These are phyloP conservation scores for Fragum whitleyi DNA, from an alignment of 2,888 invertebrate genomes.

Conservation along the genomic window DNA sequence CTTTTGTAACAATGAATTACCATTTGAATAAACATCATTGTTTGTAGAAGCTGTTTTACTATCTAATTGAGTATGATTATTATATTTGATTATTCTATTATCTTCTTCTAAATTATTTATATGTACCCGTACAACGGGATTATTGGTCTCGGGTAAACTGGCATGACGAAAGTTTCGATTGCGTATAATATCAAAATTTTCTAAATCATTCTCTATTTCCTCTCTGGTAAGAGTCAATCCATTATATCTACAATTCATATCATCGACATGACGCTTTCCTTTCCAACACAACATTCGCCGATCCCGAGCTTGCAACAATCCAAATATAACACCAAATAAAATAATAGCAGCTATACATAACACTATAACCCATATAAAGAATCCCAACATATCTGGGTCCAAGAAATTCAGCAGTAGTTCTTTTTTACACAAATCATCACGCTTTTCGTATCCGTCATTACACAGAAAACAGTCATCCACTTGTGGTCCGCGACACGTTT, in stretches of 20 bases:
- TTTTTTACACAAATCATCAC: conserved; percentile 72
- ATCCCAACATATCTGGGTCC: conserved; percentile 79
- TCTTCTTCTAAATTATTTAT: conserved; percentile 54
- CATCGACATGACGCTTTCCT: conserved; percentile 70
- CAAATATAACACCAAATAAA: conserved; percentile 78
- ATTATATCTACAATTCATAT: conserved; percentile 74
- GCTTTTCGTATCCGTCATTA: conserved; percentile 69
- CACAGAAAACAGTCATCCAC: conserved; percentile 78
- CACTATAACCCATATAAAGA: conserved; percentile 79
- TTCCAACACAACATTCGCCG: conserved; percentile 77
- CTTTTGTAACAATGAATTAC: conserved; percentile 20
- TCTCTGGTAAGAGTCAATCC: conserved; percentile 70
- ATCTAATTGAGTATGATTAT: conserved; percentile 16
- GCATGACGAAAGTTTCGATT: conserved; percentile 63
- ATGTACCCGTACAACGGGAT: conserved; percentile 53
- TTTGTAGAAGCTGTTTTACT: conserved; percentile 13
- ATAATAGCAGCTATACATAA: conserved; percentile 79
- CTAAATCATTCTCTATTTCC: conserved; percentile 67
- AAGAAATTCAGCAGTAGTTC: conserved; percentile 80
- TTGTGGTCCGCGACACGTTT: conserved; percentile 76
- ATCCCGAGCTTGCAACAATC: conserved; percentile 77
- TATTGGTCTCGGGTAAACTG: conserved; percentile 60
- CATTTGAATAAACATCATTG: conserved; percentile 21
- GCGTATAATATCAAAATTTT: conserved; percentile 64
- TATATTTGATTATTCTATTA: background rate